A percentile compares a stretch with the other conserved stretches of the same genome.
phyloP scores from a whole-genome alignment of 2,888 invertebrate genomes.

The Dasysyrphus tricinctus region DNA sequence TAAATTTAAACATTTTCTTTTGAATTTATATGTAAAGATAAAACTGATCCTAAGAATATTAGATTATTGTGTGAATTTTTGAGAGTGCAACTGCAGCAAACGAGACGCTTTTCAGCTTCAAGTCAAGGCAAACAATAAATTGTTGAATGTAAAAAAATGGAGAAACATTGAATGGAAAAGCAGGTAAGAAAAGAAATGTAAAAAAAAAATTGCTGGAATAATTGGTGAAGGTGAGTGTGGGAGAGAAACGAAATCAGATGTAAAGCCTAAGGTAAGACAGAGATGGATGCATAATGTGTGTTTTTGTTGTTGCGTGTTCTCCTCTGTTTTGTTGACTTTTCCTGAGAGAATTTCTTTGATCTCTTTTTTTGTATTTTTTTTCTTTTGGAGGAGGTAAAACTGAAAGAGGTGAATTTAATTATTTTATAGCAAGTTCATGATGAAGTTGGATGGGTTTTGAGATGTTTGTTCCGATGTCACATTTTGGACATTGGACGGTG shows the following conservation, averaged over 20 bases:
- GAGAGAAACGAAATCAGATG: background rate
- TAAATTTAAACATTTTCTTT: conserved; percentile 66
- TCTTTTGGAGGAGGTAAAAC: background rate
- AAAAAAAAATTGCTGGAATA: conserved; percentile 1
- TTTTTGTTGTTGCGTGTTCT: conserved; percentile 4
- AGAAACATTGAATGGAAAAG: conserved; percentile 20
- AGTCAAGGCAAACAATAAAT: conserved; percentile 71
- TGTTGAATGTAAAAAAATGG: conserved; percentile 50
- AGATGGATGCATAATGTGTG: background rate
- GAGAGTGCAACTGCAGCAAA: background rate
- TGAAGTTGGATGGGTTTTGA: conserved; percentile 16
- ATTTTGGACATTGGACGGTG: too few species aligned
- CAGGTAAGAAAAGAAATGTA: conserved; percentile 7
- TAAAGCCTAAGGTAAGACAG: background rate
- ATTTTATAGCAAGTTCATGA: conserved; percentile 14
- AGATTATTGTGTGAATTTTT: conserved; percentile 27
- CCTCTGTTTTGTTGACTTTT: conserved; percentile 49
- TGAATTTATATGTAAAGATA: background rate
- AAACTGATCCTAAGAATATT: background rate
- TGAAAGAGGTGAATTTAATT: background rate
- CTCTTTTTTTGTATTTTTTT: background rate
- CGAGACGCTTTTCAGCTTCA: conserved; percentile 11
- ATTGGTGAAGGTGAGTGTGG: conserved; percentile 39
- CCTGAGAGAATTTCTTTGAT: background rate
- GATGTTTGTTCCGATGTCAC: background rate